Evolutionary conservation across 1,140 invertebrate genomes (phyloP), one percentile per base, ranked within the genome.

Genomic region (Galleria mellonella): DNA sequence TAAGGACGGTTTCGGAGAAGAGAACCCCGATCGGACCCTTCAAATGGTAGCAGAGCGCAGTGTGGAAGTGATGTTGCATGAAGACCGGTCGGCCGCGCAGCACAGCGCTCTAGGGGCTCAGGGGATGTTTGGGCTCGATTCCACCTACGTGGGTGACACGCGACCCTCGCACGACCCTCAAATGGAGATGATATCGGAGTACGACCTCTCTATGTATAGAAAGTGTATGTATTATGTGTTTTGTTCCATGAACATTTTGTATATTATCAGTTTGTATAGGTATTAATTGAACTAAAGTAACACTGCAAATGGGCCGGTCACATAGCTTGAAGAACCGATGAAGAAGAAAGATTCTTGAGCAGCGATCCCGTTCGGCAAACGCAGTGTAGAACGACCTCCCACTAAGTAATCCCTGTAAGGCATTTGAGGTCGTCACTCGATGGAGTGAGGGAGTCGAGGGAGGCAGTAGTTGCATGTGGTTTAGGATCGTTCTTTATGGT

Each of bases 1-100:
- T 2, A 23, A 83, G 78, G 78, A 83, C 27, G 71, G 69, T 1
- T 83, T 83, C 36, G 78, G 75, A 1, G 78, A 83, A 43, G 51
- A 72, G 17, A 52, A 71, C 4, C 55, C 45, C 1, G 62, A 72
- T 0, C 60, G 54, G 28, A 40, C 52, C 0, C 9, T 72, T 2
- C 52, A 66, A 10, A 7, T 67, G n/a, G 31, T 69, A 3, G 40
- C 37, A 0, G 61, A 74, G 9, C 52, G 57, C 8, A 69, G 63
- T 0, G 4, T 72, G 1, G 76, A 78, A 27, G 40, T 58, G 46
- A 74, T 76, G 72, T 27, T 73, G 39, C 47, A 33, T 0, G 46
- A 23, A 0, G 56, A 54, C 0, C 43, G 31, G 0, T 37, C 55
- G 1, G 47, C 39, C 1, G 30, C 30, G 3, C 33, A 35, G 9